These are phyloP conservation scores for Carcinoscorpius rotundicauda DNA, from an alignment of 1,140 invertebrate species.

Conservation along the genomic window DNA sequence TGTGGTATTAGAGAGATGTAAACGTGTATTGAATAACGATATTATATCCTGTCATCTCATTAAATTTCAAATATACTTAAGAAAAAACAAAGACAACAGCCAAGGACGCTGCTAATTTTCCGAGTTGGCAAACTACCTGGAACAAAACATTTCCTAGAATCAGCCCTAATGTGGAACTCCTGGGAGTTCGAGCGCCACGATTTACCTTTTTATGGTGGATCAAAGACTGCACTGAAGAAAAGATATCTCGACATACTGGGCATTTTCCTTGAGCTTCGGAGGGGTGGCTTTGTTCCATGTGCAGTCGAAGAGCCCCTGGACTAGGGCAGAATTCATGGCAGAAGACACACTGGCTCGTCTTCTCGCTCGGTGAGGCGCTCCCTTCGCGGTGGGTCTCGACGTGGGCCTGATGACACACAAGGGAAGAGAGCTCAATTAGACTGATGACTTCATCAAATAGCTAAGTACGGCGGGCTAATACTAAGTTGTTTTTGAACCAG, in stretches of 20 bases:
- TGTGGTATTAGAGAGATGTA: too few species aligned
- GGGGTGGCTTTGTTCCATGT: slow-evolving; percentile 26
- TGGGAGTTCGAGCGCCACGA: not conserved
- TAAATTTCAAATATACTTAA: too few species aligned
- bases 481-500: not conserved
- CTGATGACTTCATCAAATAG: too few species aligned
- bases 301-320: slow-evolving; percentile 24
- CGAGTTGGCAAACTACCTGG: not conserved
- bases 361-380: not conserved
- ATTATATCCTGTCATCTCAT: too few species aligned
- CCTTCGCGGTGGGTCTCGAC: slow-evolving; percentile 3
- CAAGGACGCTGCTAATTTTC: not conserved
- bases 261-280: slow-evolving; percentile 26
- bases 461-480: not conserved
- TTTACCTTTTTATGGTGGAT: slow-evolving; percentile 27
- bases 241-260: slow-evolving; percentile 27
- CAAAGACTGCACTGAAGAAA: slow-evolving; percentile 25
- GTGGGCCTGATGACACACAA: slow-evolving; percentile 13
- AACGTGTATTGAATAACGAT: too few species aligned
- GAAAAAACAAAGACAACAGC: slow-evolving; percentile 4
- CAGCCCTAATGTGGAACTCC: not conserved
- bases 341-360: slow-evolving; percentile 2
- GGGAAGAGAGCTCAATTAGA: not conserved
- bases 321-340: slow-evolving; percentile 23
- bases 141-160: not conserved